A percentile compares a stretch with the other conserved stretches of the same genome.
phyloP scores from a whole-genome alignment of 2,113 vertebrate species.

The Callochromis pleurospilus region DNA sequence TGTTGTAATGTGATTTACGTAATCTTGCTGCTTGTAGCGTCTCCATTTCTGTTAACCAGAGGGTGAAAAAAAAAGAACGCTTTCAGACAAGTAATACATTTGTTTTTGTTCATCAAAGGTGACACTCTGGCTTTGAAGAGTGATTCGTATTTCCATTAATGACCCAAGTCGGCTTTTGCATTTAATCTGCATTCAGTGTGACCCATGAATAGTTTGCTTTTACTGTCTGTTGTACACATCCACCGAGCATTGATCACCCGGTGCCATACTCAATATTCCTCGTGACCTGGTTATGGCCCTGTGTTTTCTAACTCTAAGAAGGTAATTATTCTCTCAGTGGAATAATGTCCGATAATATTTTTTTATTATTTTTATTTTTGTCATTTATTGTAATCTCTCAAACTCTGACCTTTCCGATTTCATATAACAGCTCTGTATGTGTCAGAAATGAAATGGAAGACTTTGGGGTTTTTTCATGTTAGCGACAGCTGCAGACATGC shows the following conservation, averaged over 20 bases:
- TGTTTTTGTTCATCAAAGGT: slow-evolving; percentile 3
- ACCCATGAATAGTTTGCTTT: not conserved
- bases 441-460: not conserved
- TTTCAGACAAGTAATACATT: not conserved
- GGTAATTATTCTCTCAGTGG: not conserved
- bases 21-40: not conserved
- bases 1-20: not conserved
- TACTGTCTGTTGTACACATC: not conserved
- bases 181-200: not conserved
- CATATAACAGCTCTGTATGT: not conserved
- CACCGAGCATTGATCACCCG: not conserved
- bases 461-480: not conserved
- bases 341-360: not conserved
- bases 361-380: not conserved
- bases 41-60: not conserved
- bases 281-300: slow-evolving; percentile 10
- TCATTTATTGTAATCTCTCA: not conserved
- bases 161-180: not conserved
- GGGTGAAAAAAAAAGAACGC: not conserved
- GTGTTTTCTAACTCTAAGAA: not conserved
- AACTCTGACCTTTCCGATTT: not conserved
- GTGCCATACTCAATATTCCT: not conserved
- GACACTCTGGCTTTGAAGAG: slow-evolving; percentile 3
- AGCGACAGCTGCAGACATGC: not conserved
- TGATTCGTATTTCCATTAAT: slow-evolving; percentile 1